phyloP scores from a whole-genome alignment of 2,797 vertebrate genomes.

The Sebastes flavidus region DNA sequence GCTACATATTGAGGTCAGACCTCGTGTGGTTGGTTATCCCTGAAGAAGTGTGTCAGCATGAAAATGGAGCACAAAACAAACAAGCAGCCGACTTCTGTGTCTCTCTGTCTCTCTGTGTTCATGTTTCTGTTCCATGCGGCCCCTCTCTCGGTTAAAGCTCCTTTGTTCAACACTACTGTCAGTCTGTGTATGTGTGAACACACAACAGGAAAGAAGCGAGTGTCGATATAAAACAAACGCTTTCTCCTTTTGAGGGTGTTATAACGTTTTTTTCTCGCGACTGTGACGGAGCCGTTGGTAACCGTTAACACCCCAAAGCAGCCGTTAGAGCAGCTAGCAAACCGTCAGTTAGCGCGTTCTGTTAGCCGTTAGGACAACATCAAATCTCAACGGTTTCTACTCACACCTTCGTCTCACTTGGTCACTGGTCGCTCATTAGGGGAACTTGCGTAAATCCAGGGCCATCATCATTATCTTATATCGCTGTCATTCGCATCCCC shows the following conservation, averaged over 20 bases:
- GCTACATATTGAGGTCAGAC: slow-evolving; percentile 70
- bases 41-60: slow-evolving; percentile 70
- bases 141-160: slow-evolving; percentile 62
- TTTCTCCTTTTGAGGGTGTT: not conserved
- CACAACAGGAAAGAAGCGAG: not conserved
- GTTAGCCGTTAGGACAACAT: slow-evolving; percentile 53
- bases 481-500: slow-evolving; percentile 60
- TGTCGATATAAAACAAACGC: not conserved
- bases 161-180: slow-evolving; percentile 70
- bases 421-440: slow-evolving; percentile 33
- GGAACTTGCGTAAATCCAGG: slow-evolving; percentile 44
- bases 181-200: slow-evolving; percentile 14
- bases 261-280: not conserved
- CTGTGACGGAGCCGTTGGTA: not conserved
- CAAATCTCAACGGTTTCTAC: slow-evolving; percentile 47
- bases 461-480: slow-evolving; percentile 44
- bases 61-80: slow-evolving; percentile 75
- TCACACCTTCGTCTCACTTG: slow-evolving; percentile 68
- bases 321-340: too few relatives aligned
- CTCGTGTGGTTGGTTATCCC: slow-evolving; percentile 57
- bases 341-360: slow-evolving; percentile 42
- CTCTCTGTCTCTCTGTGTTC: not conserved
- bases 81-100: slow-evolving; percentile 53
- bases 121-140: slow-evolving; percentile 68
- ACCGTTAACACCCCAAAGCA: too few relatives aligned